Evolutionary conservation across 2,888 invertebrate species (phyloP).

Genomic region (Antheraea assamensis): DNA sequence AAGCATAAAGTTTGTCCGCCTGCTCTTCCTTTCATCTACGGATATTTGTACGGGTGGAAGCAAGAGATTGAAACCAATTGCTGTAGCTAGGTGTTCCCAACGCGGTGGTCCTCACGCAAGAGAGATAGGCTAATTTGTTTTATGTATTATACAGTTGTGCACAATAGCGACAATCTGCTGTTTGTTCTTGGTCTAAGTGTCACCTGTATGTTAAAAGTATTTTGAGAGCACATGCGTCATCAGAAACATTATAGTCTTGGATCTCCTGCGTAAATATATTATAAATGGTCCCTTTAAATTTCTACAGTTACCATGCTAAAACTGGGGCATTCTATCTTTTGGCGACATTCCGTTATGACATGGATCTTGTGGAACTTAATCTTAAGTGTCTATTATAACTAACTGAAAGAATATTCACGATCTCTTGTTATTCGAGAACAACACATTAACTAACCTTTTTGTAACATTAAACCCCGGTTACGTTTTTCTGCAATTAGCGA

Average conservation of each 20-base stretch:
- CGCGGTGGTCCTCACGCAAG: no score
- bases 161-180: neutral
- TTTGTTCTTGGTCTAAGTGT: neutral
- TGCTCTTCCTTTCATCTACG: neutral
- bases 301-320: neutral
- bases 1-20: no score
- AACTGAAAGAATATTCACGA: neutral
- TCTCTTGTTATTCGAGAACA: neutral
- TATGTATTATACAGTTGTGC: no score
- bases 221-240: neutral
- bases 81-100: neutral
- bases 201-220: neutral
- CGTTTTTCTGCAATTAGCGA: slow-evolving; percentile 1
- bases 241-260: neutral
- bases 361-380: neutral
- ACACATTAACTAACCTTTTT: neutral
- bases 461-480: slow-evolving; percentile 6
- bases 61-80: neutral
- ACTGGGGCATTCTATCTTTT: neutral
- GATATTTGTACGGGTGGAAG: neutral
- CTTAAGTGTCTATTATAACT: neutral
- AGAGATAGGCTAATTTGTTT: no score
- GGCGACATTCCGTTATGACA: neutral
- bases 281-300: neutral
- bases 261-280: neutral